Evolutionary conservation across 2,888 invertebrate species (phyloP).

Genomic region (Brachypalpus laphriformis): DNA sequence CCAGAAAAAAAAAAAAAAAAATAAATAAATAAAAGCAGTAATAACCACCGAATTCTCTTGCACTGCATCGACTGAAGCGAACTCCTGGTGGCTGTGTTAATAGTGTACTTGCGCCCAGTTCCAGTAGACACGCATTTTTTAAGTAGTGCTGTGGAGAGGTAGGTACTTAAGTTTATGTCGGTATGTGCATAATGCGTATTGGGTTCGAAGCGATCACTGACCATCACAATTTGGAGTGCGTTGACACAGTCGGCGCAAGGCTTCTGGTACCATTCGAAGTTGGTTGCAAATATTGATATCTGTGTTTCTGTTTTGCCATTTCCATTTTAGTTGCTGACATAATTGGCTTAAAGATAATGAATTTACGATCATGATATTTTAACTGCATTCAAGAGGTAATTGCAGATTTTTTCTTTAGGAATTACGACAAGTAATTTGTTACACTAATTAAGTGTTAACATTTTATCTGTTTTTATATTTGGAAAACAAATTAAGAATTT

Average conservation of each 20-base stretch:
- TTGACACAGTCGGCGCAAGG: slow-evolving; percentile 37
- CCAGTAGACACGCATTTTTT: slow-evolving; percentile 29
- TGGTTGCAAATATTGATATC: slow-evolving; percentile 2
- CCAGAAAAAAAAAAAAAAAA: slow-evolving; percentile 15
- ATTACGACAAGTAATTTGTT: slow-evolving; percentile 32
- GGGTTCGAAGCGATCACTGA: slow-evolving; percentile 45
- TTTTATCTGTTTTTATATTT: neutral
- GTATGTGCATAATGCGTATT: neutral
- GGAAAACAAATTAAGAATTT: too few relatives aligned
- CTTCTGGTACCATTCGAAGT: slow-evolving; percentile 47
- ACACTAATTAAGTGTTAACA: slow-evolving; percentile 19
- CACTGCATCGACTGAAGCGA: slow-evolving; percentile 29
- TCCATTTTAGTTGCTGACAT: slow-evolving; percentile 25
- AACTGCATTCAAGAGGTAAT: slow-evolving; percentile 42
- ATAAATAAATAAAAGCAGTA: slow-evolving; percentile 1
- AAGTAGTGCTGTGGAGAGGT: slow-evolving; percentile 27
- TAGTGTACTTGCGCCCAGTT: slow-evolving; percentile 32
- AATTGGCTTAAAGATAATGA: slow-evolving; percentile 30
- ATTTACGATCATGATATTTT: slow-evolving; percentile 35
- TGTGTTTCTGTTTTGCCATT: slow-evolving; percentile 26
- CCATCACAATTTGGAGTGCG: slow-evolving; percentile 47
- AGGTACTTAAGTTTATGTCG: slow-evolving; percentile 13
- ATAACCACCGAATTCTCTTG: slow-evolving; percentile 48
- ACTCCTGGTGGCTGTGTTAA: slow-evolving; percentile 51
- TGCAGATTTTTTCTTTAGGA: slow-evolving; percentile 36